A percentile compares a stretch with the other conserved stretches of the same genome.
These are phyloP conservation scores for Boulengeromyrus knoepffleri DNA, from an alignment of 2,113 vertebrate species.

Conservation along the genomic window DNA sequence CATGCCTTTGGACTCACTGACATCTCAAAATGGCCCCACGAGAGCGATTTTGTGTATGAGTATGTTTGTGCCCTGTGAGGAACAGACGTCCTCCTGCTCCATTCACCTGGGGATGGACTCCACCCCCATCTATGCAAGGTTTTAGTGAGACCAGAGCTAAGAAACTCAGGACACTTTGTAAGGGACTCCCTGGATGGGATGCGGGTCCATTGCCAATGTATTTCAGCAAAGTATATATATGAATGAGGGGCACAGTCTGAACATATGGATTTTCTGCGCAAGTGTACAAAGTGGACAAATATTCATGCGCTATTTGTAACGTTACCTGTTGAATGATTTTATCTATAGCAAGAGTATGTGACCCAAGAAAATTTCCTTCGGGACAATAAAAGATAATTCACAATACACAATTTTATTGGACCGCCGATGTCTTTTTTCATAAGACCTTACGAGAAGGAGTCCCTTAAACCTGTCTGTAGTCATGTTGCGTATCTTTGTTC, in stretches of 20 bases:
- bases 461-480: background rate
- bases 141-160: background rate
- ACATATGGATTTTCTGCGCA: background rate
- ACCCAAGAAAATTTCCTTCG: background rate
- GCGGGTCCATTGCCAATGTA: background rate
- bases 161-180: background rate
- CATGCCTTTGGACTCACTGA: background rate
- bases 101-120: background rate
- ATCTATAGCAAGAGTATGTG: background rate
- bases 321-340: background rate
- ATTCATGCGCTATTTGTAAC: background rate
- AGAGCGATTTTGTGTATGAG: background rate
- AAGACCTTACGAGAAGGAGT: background rate
- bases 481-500: background rate
- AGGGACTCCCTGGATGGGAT: background rate
- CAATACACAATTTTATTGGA: background rate
- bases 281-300: background rate
- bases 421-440: background rate
- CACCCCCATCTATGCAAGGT: background rate
- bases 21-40: background rate
- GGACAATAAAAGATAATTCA: background rate
- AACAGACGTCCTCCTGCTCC: background rate
- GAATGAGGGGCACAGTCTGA: background rate
- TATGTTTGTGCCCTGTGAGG: background rate
- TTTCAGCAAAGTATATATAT: background rate